Base-by-base conservation (phyloP, 2,113 vertebrate genomes). In the Tichodroma muraria region DNA sequence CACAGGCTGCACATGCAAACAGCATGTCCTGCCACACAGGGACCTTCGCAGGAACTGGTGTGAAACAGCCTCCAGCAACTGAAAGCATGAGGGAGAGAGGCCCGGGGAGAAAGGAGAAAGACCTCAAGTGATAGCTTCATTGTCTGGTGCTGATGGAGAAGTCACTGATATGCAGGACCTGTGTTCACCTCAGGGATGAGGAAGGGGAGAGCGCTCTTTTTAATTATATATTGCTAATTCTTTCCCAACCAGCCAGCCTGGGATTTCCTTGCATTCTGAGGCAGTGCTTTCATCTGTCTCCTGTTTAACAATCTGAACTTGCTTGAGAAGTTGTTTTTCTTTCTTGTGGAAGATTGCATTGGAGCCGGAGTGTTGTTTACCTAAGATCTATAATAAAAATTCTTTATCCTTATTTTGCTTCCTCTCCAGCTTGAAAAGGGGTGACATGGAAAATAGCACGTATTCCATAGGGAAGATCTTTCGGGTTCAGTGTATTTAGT, bases 181-280 rank as follows among this genome's bases (percentile, higher is more conserved):
- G 59, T 53, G 38, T 25, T 92, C 70, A 85, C 84, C 78, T 77
- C 10, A 8, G 93, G 84, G 84, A 88, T 0, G 8, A 90, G 88
- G 90, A 94, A 96, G 85, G 66, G 75, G 64, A 93, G 75, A 87
- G 35, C 72, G 59, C 47, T 91, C 85, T 89, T 65, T 91, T 73
- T 23, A 94, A 94, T 94, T 89, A 84, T 9, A 11, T 76, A 45
- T 87, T 89, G 87, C 70, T 94, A 61, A 92, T 94, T 93, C 80
- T 89, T 82, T 90, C 45, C 78, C 78, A 86, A 80, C 73, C 73
- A 75, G 60, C 53, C 89, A 90, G 77, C 80, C 78, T 84, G 93
- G 73, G 89, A 84, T 93, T 92, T 93, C 89, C 86, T 71, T 84
- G 75, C 73, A 45, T 95, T 97, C 80, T 92, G 84, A 92, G 63